Conservation (phyloP, 1,140 invertebrate species). For the Popillia japonica region DNA sequence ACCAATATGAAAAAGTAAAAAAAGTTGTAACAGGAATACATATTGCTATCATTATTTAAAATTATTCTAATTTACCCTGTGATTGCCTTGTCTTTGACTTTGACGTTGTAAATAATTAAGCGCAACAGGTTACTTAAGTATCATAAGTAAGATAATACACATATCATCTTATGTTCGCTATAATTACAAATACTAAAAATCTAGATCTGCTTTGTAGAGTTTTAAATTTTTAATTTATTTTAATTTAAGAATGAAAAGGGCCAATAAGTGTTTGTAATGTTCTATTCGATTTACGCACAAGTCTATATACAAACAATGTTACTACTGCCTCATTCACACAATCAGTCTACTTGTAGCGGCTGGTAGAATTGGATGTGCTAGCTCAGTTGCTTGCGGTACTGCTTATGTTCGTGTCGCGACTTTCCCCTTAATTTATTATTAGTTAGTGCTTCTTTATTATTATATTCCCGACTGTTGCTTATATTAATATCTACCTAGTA, state of each 20-base stretch:
- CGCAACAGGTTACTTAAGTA: neutral
- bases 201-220: neutral
- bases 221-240: neutral
- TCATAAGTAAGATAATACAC: neutral
- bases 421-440: neutral
- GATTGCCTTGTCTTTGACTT: too few species aligned
- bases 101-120: neutral
- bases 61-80: too few species aligned
- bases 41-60: too few species aligned
- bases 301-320: neutral
- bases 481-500: neutral
- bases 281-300: neutral
- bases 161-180: neutral
- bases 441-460: conserved; percentile 2
- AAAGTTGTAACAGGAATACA: too few species aligned
- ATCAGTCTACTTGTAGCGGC: neutral
- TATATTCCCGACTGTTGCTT: neutral
- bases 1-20: too few species aligned
- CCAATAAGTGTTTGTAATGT: neutral
- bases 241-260: neutral
- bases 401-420: neutral
- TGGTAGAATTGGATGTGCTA: neutral
- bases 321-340: neutral
- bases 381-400: neutral
- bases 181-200: neutral